phyloP scores from a whole-genome alignment of 2,888 invertebrate genomes.

The Ichneumoninae sp. region DNA sequence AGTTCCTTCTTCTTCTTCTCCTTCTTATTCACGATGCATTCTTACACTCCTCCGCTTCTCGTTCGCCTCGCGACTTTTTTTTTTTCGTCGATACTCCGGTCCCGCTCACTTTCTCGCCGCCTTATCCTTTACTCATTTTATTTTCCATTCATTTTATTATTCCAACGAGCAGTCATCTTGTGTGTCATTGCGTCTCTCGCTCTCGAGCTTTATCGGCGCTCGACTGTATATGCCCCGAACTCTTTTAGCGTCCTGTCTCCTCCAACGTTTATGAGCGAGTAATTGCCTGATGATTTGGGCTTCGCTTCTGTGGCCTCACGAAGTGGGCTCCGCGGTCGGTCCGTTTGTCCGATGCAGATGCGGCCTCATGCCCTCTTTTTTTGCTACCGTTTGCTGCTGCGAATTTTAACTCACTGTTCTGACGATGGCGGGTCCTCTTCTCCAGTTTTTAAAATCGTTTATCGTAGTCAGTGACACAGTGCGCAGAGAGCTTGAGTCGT shows the following conservation, averaged over 20 bases:
- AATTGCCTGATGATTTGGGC: conserved; percentile 78
- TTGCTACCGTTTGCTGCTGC: conserved; percentile 3
- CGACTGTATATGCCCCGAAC: conserved; percentile 22
- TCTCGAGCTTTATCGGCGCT: conserved; percentile 72
- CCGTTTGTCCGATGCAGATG: conserved; percentile 23
- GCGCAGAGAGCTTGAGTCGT: not conserved
- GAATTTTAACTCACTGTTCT: conserved; percentile 7
- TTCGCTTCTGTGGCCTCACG: conserved; percentile 41
- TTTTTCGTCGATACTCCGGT: not conserved
- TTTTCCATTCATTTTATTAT: conserved; percentile 51
- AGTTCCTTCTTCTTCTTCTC: conserved; percentile 36
- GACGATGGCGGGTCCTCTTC: conserved; percentile 22
- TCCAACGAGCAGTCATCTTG: conserved; percentile 55
- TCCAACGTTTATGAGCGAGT: conserved; percentile 77
- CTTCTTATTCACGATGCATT: conserved; percentile 26
- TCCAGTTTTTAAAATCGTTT: not conserved
- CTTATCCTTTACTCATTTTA: conserved; percentile 55
- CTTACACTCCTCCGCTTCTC: conserved; percentile 64
- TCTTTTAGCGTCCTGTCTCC: conserved; percentile 70
- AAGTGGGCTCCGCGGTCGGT: conserved; percentile 13
- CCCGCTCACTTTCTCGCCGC: conserved; percentile 37
- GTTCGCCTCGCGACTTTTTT: conserved; percentile 58
- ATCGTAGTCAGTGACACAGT: not conserved
- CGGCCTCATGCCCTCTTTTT: conserved; percentile 8
- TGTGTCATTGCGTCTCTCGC: conserved; percentile 73